phyloP scores from a whole-genome alignment of 2,888 invertebrate genomes.

The Drosophila vallismaia region DNA sequence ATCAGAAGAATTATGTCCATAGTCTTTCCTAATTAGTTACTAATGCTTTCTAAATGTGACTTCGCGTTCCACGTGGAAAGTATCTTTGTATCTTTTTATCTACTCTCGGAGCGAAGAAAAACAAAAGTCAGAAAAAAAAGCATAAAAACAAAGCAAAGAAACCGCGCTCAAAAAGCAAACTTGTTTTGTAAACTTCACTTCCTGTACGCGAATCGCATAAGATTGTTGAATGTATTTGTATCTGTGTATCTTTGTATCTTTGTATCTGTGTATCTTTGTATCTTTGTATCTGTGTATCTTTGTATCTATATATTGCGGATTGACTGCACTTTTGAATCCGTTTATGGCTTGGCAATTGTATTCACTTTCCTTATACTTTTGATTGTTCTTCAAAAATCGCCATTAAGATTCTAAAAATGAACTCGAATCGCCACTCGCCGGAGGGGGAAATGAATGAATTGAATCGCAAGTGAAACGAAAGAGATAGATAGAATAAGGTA shows the following conservation, averaged over 20 bases:
- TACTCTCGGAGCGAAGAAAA: too few relatives aligned
- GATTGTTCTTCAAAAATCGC: constrained; percentile 28
- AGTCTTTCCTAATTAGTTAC: constrained; percentile 26
- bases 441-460: constrained; percentile 20
- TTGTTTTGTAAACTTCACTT: constrained; percentile 40
- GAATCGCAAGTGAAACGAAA: constrained; percentile 11
- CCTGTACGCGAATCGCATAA: constrained; percentile 37
- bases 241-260: constrained; percentile 12
- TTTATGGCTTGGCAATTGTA: constrained; percentile 23
- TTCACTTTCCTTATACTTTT: constrained; percentile 36
- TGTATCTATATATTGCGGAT: constrained; percentile 6
- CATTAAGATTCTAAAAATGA: constrained; percentile 53
- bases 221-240: constrained; percentile 12
- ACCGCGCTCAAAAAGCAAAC: constrained; percentile 36
- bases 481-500: background rate
- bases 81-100: constrained; percentile 33
- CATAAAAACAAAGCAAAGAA: constrained; percentile 30
- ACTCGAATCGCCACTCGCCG: background rate
- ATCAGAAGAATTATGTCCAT: constrained; percentile 15
- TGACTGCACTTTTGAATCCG: constrained; percentile 18
- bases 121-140: background rate
- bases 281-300: constrained; percentile 14
- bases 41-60: constrained; percentile 13
- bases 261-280: constrained; percentile 10
- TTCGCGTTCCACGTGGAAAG: constrained; percentile 28